Evolutionary conservation across 2,888 invertebrate species (phyloP), one percentile per base, ranked within the genome.

Genomic region (Coecobrya sp.): DNA sequence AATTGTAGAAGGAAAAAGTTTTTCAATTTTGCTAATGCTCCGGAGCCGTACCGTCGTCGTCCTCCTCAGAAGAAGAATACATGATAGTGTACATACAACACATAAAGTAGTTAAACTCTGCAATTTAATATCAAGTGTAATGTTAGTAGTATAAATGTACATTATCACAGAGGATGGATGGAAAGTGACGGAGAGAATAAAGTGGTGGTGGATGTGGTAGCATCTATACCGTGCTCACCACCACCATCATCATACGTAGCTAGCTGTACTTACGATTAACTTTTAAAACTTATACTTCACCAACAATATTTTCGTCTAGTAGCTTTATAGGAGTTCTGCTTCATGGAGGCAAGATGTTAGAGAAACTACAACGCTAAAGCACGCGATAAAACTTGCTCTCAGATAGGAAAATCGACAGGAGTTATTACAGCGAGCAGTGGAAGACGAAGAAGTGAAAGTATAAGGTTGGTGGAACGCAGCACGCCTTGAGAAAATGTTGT

Each of bases 21-120:
- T 76, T 76, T 76, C 76, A 76, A 76, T 76, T 76, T 76, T 76
- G 49, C 49, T 76, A 76, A 76, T 76, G 76, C 76, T 76, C 76
- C 49, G n/a, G 76, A 76, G 76, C 76, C 76, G 45, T 76, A 45
- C 45, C 76, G 49, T 76, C 49, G 76, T 22, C 49, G 45, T 76
- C 11, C 49, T 45, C 22, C n/a, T 45, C 13, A 25, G 30, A 52
- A 79, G 52, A 79, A 79, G 79, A 30, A 82, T 55, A n/a, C 22
- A 82, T 22, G 59, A 84, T 22, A 65, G 52, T 13, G 82, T 52
- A 45, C 49, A 42, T 49, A 76, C 45, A 52, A 30, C 30, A 42
- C 62, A 84, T 76, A 84, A 84, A 84, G 84, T 84, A 84, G 84
- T 65, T 84, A 84, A 84, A 84, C 65, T 84, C 84, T 42, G 84